These are phyloP conservation scores for Austrolebias charrua DNA, from an alignment of 2,797 vertebrate genomes.

Conservation along the genomic window DNA sequence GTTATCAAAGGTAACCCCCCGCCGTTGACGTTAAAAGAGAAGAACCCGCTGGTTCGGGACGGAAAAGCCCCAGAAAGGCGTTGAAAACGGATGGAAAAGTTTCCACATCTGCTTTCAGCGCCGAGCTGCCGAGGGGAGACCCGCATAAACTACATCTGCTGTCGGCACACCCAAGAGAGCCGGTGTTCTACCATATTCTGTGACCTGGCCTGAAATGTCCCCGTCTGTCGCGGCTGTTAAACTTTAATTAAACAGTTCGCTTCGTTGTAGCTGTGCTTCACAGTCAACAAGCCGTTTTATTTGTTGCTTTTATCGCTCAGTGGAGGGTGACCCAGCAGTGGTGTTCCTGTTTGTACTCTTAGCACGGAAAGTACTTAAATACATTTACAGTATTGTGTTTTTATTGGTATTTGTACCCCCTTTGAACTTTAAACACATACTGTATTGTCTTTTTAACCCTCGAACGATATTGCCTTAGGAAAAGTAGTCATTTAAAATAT, in stretches of 20 bases:
- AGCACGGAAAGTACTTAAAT: no score
- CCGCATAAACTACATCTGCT: slow-evolving; percentile 60
- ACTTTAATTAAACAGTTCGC: not conserved
- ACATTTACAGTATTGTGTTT: no score
- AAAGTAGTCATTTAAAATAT: not conserved
- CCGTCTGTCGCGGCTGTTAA: not conserved
- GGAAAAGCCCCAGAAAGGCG: slow-evolving; percentile 19
- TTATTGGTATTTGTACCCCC: no score
- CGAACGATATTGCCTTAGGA: not conserved
- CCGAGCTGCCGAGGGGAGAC: slow-evolving; percentile 43
- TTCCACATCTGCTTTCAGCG: slow-evolving; percentile 61
- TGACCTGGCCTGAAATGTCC: no score
- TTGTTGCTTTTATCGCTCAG: slow-evolving; percentile 31
- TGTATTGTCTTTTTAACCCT: not conserved
- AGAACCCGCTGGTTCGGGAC: not conserved
- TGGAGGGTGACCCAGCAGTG: slow-evolving; percentile 35
- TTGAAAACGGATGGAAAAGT: slow-evolving; percentile 50
- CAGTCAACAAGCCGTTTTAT: not conserved
- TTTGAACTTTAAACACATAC: no score
- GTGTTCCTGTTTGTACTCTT: slow-evolving; percentile 54
- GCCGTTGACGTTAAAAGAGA: rapidly evolving
- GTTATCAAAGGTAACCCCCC: slow-evolving; percentile 91
- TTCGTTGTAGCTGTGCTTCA: not conserved
- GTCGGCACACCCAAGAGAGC: slow-evolving; percentile 62
- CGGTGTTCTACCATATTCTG: no score